Evolutionary conservation across 2,888 invertebrate genomes (phyloP), one percentile per base, ranked within the genome.

Genomic region (Pogonocherus hispidulus): DNA sequence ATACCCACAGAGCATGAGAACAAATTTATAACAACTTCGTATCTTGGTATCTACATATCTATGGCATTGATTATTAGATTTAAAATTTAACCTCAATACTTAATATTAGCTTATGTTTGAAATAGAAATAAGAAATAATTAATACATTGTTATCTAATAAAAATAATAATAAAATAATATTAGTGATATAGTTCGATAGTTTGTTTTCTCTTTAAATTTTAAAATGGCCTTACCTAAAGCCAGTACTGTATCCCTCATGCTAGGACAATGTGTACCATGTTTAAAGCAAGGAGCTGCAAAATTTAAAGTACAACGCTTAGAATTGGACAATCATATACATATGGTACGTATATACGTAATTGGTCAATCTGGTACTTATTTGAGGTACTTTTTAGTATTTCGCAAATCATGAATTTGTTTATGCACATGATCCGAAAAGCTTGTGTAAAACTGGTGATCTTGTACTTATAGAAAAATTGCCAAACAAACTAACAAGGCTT

Each of bases 401-500:
- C 80, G 88, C 88, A 73, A 91, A 92, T 83, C 89, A 91, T 73
- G 90, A 92, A 73, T 91, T 89, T 76, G 86, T 91, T 68, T 94
- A 92, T 80, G 95, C 94, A 41, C 88, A 93, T 80, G 96, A 96
- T 87, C 94, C 94, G 0, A 82, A 91, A 1, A 91, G 92, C 77
- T 80, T 88, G 52, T 94, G 94, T 81, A 94, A 94, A 86, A 89
- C 91, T 8, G 96, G 96, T 1, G 96, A 96, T 80, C 87, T 94
- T 51, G 95, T 95, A 3, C 86, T 96, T 11, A 91, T 96, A 74
- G 89, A 94, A 83, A 89, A 90, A 74, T 83, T 96, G 55, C 91
- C 93, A 1, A 86, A 91, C 66, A 93, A 91, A 83, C 79, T 94
- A 71, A 93, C 94, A 0, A 90, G 91, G 69, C 84, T 94, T 1